phyloP scores from a whole-genome alignment of 2,888 invertebrate species.

The Gryllus longicercus region DNA sequence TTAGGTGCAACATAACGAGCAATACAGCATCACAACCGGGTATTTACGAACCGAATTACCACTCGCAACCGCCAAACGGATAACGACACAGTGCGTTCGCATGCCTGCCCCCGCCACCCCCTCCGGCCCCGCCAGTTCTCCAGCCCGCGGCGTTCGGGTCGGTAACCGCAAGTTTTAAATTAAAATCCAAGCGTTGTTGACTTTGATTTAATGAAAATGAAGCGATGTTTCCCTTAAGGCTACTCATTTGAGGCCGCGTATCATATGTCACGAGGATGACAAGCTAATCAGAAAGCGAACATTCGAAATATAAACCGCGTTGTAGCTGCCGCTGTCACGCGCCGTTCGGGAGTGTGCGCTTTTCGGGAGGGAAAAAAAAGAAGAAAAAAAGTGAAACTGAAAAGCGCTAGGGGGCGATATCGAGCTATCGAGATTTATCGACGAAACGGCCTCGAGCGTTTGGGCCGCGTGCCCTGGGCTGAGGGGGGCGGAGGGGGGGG shows the following conservation, averaged over 20 bases:
- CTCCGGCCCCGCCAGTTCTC: background rate
- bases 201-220: background rate
- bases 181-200: background rate
- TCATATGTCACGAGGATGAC: background rate
- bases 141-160: background rate
- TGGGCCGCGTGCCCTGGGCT: background rate
- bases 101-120: too few species aligned
- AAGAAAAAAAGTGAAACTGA: background rate
- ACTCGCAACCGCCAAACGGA: too few species aligned
- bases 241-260: background rate
- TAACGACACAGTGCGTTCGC: too few species aligned
- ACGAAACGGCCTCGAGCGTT: background rate
- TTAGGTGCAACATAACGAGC: too few species aligned
- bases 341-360: background rate
- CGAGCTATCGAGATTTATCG: conserved; percentile 2
- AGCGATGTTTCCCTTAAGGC: conserved; percentile 17
- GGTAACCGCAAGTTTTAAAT: background rate
- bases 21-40: too few species aligned
- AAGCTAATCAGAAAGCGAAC: conserved; percentile 1
- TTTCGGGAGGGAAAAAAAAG: too few species aligned
- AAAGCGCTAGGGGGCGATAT: background rate
- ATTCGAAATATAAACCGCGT: conserved; percentile 5
- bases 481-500: background rate
- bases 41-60: too few species aligned
- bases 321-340: background rate